Base-by-base conservation (phyloP, 2,797 vertebrate species). In the Galagoides demidoff region DNA sequence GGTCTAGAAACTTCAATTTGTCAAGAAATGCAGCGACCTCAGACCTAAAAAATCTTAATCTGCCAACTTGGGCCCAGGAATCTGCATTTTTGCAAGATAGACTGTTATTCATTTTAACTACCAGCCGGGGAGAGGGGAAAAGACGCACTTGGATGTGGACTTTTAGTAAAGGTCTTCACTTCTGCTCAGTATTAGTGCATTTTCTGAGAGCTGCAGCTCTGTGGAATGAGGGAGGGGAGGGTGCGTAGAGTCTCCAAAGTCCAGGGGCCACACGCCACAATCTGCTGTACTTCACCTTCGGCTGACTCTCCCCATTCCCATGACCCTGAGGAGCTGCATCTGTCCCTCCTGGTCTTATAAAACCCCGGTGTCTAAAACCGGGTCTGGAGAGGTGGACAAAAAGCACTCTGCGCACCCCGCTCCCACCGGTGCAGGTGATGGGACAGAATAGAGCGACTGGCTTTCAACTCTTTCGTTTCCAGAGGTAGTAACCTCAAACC, bases 391-490 rank as follows among this genome's bases (percentile, higher is more conserved):
- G 57, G 11, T 4, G 3, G 29, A 22, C 31, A 27, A 55, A 29
- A 17, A 4, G 39, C 4, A 2, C 29, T 23, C 70, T 1, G 11
- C 4, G 20, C 84, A 63, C 64, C 7, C 37, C 0, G 3, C n/a
- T 71, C 31, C 49, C n/a, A 3, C 17, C 1, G 0, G 7, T 31
- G 57, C 37, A 76, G 78, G 39, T 27, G 74, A 14, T 4, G 4
- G 3, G 16, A 34, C 39, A 31, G 25, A 68, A 61, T 1, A 13
- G 39, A 34, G 11, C 71, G 43, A 13, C 43, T 79, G 43, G 11
- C 43, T 78, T 93, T 78, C 71, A 88, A 90, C 66, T 39, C 66
- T 83, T 89, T 78, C 2, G 22, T 55, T 73, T 83, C 83, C 73
- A 91, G 49, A 74, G 16, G 3, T 22, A 23, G 39, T 31, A 37